phyloP scores from a whole-genome alignment of 2,797 vertebrate genomes.

The Mus minutoides region DNA sequence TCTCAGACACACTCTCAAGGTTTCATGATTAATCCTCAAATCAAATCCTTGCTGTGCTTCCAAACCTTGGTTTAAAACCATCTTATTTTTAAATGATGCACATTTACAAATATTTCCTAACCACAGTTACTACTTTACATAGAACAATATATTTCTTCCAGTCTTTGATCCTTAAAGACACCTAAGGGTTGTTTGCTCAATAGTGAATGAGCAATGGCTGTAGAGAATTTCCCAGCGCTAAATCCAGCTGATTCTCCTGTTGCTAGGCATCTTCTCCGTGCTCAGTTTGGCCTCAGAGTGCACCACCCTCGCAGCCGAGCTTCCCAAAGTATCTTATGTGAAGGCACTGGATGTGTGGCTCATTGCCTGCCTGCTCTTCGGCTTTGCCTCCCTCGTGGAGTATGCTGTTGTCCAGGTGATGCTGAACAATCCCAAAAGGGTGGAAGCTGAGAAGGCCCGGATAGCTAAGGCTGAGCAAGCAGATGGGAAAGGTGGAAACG shows the following conservation, averaged over 20 bases:
- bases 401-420: constrained; percentile 99
- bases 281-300: constrained; percentile 99
- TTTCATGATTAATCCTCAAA: constrained; percentile 24
- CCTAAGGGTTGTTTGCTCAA: neutral
- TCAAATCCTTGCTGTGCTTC: neutral
- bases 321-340: constrained; percentile 99
- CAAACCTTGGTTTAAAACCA: neutral
- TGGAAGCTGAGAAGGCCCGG: constrained; percentile 97
- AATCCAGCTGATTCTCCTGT: neutral
- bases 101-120: neutral
- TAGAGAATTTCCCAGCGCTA: neutral
- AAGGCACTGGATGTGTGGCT: constrained; percentile 99
- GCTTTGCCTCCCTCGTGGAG: constrained; percentile 98
- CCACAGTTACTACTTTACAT: neutral
- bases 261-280: constrained; percentile 97
- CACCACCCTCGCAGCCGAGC: constrained; percentile 95
- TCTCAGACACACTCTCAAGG: neutral
- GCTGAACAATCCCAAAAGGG: constrained; percentile 97
- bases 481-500: constrained; percentile 90
- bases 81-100: neutral
- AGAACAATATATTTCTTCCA: neutral
- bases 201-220: neutral
- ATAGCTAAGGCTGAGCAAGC: constrained; percentile 95
- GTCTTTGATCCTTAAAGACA: neutral
- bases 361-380: constrained; percentile 98